Conservation (phyloP, 2,113 vertebrate species). For the Irena cyanogastra region DNA sequence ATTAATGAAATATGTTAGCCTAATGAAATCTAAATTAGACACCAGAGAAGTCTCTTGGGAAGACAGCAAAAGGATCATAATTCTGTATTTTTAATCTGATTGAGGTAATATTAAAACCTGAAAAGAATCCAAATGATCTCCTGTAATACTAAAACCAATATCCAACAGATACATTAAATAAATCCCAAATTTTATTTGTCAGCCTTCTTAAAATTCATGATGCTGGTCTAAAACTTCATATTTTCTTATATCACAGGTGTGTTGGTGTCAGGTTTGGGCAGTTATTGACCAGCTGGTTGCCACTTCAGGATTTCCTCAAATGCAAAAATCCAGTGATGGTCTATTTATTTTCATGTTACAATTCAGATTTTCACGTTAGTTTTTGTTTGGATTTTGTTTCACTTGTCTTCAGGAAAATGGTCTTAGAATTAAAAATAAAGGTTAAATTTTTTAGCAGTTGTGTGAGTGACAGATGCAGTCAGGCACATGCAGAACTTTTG, state of each 20-base stretch:
- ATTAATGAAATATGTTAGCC: conserved; percentile 19
- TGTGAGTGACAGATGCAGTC: neutral
- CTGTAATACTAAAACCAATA: neutral
- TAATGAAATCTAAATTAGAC: conserved; percentile 50
- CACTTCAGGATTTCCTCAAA: neutral
- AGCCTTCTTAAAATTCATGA: neutral
- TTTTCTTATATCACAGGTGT: neutral
- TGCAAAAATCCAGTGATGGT: neutral
- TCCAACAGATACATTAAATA: neutral
- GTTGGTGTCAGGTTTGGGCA: neutral
- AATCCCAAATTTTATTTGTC: neutral
- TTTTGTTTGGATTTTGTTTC: too few species aligned
- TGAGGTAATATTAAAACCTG: neutral
- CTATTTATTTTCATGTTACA: neutral
- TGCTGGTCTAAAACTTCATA: neutral
- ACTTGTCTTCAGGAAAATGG: neutral
- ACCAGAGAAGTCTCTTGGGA: neutral
- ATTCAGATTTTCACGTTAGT: neutral
- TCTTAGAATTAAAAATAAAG: neutral
- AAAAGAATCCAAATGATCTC: neutral
- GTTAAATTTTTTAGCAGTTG: neutral
- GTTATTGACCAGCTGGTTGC: neutral
- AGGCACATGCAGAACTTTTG: neutral
- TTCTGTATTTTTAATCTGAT: neutral
- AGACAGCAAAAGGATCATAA: neutral